Base-by-base conservation (phyloP, 2,797 vertebrate species). In the Enteromius unitaeniatus region DNA sequence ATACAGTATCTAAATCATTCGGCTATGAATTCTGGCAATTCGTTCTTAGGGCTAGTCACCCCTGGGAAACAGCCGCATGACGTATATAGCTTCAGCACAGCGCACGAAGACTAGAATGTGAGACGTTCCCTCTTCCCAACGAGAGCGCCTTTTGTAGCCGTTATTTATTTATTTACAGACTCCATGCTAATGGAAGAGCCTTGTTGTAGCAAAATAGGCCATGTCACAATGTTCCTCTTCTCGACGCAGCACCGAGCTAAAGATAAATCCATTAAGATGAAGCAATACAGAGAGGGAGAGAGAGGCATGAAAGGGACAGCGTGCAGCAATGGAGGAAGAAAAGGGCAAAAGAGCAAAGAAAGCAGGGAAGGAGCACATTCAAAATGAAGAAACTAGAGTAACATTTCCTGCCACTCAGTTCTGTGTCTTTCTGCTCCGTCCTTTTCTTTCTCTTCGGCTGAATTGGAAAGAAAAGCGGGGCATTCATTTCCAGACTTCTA, bases 151-250 rank as follows among this genome's bases (percentile, higher is more conserved):
- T 84, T 75, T 83, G 68, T 86, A 67, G n/a, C 19, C 0, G 72
- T 86, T 83, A 79, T 42, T 84, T 81, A 85, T 88, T 86, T 85
- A 87, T 88, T 86, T 73, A 74, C 81, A 65, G 23, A 23, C 72
- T 62, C 23, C 9, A 73, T 64, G 65, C 81, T 88, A 88, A 87
- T 88, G 82, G 82, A 87, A 82, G 53, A 88, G 79, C 67, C 88
- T 82, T 86, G 83, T 85, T 81, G 83, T 78, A 69, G 84, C 75
- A 83, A 89, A 85, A 85, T 81, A 80, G 84, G 85, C 67, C 85
- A 86, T 76, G 76, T 87, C 81, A 82, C 72, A 78, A 73, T 64
- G 58, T 80, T 80, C 58, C 64, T 83, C 68, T 83, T 80, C 72
- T 73, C 76, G 45, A 84, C 76, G 84, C 49, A 78, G 76, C 15